These are phyloP conservation scores for Drosophila stalkeri DNA, from an alignment of 2,888 invertebrate species.

Conservation along the genomic window DNA sequence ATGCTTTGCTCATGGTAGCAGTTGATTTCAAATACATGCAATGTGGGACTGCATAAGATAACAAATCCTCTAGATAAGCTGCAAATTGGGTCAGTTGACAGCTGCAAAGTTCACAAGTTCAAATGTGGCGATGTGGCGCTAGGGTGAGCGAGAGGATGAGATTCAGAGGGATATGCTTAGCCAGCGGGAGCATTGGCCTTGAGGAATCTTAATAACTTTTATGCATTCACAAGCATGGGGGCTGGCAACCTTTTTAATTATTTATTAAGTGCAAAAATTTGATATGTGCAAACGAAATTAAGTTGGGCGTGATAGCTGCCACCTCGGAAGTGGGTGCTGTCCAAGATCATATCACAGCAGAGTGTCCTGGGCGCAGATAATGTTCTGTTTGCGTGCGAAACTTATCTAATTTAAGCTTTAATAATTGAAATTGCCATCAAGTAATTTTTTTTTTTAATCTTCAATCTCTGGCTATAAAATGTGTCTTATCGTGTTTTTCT, in stretches of 20 bases:
- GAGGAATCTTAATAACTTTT: slow-evolving; percentile 54
- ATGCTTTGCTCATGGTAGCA: neutral
- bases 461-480: neutral
- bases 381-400: slow-evolving; percentile 26
- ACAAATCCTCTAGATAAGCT: slow-evolving; percentile 13
- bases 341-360: slow-evolving; percentile 16
- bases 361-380: slow-evolving; percentile 21
- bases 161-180: neutral
- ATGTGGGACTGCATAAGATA: slow-evolving; percentile 7
- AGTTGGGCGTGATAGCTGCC: slow-evolving; percentile 17
- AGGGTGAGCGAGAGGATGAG: neutral
- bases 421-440: slow-evolving; percentile 65
- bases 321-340: slow-evolving; percentile 20
- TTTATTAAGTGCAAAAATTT: slow-evolving; percentile 52
- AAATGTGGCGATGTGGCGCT: neutral
- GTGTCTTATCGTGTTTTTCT: slow-evolving; percentile 1
- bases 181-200: slow-evolving; percentile 26
- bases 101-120: slow-evolving; percentile 21
- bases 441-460: slow-evolving; percentile 1
- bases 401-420: slow-evolving; percentile 72
- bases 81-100: slow-evolving; percentile 47
- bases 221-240: slow-evolving; percentile 46
- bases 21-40: slow-evolving; percentile 19
- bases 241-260: slow-evolving; percentile 54
- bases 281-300: slow-evolving; percentile 33